A percentile compares a stretch with the other conserved stretches of the same genome.
phyloP scores from a whole-genome alignment of 2,888 invertebrate species.

The Pilophorus perplexus region DNA sequence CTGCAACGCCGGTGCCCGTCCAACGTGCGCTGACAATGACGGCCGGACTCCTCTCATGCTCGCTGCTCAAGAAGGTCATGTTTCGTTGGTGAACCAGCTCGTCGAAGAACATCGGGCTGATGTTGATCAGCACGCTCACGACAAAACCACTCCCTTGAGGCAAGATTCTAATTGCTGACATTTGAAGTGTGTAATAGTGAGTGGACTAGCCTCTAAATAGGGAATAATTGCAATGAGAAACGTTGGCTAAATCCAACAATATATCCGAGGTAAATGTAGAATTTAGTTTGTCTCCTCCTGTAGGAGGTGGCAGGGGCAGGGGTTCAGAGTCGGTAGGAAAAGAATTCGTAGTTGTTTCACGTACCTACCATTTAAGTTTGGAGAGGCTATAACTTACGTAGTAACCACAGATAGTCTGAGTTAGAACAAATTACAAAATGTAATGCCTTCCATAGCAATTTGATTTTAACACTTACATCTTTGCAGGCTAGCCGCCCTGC shows the following conservation, averaged over 20 bases:
- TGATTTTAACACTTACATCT: background rate
- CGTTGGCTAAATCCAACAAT: background rate
- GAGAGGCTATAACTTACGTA: too few species aligned
- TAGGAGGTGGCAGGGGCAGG: too few species aligned
- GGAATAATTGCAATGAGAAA: too few species aligned
- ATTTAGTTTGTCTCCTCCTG: too few species aligned
- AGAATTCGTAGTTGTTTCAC: too few species aligned
- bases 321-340: too few species aligned
- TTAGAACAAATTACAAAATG: background rate
- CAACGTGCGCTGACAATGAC: slow-evolving; percentile 87
- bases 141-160: slow-evolving; percentile 84
- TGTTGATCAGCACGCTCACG: slow-evolving; percentile 81
- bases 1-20: slow-evolving; percentile 81
- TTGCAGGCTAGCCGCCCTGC: slow-evolving; percentile 70
- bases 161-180: slow-evolving; percentile 51
- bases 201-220: too few species aligned
- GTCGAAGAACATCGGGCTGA: slow-evolving; percentile 74
- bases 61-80: slow-evolving; percentile 86
- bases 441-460: background rate
- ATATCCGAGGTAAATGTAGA: too few species aligned
- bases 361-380: too few species aligned
- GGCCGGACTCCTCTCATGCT: slow-evolving; percentile 84
- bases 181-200: too few species aligned
- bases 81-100: slow-evolving; percentile 63
- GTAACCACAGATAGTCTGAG: too few species aligned